Conservation (phyloP, 2,797 vertebrate species). For the Phataginus tricuspis region DNA sequence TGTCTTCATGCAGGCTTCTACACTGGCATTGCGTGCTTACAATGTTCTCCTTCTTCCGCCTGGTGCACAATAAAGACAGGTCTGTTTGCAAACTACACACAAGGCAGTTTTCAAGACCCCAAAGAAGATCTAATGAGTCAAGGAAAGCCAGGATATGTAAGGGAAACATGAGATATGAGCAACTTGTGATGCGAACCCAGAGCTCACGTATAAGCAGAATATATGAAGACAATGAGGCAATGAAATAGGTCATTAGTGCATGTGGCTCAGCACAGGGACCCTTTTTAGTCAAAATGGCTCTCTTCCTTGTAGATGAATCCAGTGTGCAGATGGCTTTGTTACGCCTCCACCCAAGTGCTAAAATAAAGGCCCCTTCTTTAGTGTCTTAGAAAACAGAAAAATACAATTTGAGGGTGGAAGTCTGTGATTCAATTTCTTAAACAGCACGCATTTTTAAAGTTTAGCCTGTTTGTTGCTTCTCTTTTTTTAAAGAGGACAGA, state of each 20-base stretch:
- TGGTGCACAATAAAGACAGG: background rate
- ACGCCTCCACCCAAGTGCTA: slow-evolving; percentile 68
- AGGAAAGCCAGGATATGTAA: background rate
- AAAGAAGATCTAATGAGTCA: background rate
- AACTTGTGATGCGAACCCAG: background rate
- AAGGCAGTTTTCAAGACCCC: background rate
- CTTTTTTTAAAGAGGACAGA: background rate
- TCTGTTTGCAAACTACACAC: background rate
- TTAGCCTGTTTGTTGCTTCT: slow-evolving; percentile 45
- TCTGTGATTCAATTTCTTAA: slow-evolving; percentile 69
- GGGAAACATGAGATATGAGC: background rate
- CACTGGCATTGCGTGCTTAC: background rate
- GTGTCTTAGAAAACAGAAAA: slow-evolving; percentile 68
- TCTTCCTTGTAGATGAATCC: slow-evolving; percentile 26
- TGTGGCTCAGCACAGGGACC: background rate
- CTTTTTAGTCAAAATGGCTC: slow-evolving; percentile 47
- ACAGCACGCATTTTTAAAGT: slow-evolving; percentile 65
- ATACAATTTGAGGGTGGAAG: slow-evolving; percentile 73
- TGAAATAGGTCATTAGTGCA: background rate
- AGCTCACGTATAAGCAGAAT: background rate
- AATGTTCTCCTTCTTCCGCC: background rate
- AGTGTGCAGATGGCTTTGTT: slow-evolving; percentile 60
- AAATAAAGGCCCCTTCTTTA: slow-evolving; percentile 76
- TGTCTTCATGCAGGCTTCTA: background rate
- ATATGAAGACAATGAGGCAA: background rate